These are phyloP conservation scores for Protonibea diacanthus DNA, from an alignment of 2,797 vertebrate species.

Conservation along the genomic window DNA sequence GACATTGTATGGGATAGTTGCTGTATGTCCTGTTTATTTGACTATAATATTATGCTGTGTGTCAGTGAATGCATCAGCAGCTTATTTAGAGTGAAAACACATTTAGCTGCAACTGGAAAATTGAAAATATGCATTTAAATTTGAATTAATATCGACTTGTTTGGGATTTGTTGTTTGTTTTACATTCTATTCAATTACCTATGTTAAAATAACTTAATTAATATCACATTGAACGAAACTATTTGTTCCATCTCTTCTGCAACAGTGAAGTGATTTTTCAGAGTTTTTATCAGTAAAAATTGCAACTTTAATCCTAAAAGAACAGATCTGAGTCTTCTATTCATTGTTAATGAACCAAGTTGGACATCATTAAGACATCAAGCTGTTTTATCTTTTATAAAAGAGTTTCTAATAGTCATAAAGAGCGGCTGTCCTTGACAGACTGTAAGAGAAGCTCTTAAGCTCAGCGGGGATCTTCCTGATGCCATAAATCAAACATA, in stretches of 20 bases:
- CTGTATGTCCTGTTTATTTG: neutral
- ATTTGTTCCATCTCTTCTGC: neutral
- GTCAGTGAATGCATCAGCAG: too few species aligned
- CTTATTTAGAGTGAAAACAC: too few species aligned
- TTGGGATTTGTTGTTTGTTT: neutral
- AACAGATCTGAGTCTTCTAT: neutral
- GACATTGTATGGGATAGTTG: neutral
- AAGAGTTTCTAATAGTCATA: neutral
- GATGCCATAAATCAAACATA: neutral
- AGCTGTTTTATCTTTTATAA: neutral
- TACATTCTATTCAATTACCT: neutral
- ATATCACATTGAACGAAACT: neutral
- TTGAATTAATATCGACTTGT: neutral
- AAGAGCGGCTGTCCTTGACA: neutral
- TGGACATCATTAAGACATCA: neutral
- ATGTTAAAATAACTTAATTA: neutral
- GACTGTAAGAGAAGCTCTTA: neutral
- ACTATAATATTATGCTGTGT: too few species aligned
- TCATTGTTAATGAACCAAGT: neutral
- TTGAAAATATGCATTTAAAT: neutral
- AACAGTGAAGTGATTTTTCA: neutral
- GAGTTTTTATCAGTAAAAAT: neutral
- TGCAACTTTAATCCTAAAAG: too few species aligned
- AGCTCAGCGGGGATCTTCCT: neutral
- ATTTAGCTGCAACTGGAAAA: too few species aligned